phyloP scores from a whole-genome alignment of 2,797 vertebrate genomes.

The Avahi laniger region DNA sequence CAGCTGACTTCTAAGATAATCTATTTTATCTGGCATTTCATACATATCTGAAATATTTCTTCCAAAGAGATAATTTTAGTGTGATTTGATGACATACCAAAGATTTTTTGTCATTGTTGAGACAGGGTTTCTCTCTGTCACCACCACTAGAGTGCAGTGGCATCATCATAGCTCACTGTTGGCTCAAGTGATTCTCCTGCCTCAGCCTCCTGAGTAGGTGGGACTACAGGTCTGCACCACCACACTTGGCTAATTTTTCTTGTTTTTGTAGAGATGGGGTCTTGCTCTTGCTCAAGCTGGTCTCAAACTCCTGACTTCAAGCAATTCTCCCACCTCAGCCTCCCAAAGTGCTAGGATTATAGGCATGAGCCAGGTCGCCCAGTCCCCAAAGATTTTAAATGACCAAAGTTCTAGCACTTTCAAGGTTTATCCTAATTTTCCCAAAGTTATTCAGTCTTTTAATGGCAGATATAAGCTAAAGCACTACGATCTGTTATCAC shows the following conservation, averaged over 20 bases:
- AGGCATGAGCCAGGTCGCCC: background rate
- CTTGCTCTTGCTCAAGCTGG: background rate
- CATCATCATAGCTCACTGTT: background rate
- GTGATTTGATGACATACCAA: background rate
- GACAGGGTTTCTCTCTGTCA: background rate
- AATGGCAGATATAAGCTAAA: background rate
- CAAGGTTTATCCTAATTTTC: conserved; percentile 8
- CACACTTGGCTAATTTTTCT: background rate
- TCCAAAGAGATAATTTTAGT: conserved; percentile 31
- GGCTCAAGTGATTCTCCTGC: background rate
- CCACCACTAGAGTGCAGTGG: background rate
- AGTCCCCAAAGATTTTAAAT: background rate
- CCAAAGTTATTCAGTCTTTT: background rate
- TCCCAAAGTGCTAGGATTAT: background rate
- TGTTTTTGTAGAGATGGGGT: background rate
- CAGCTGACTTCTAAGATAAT: background rate
- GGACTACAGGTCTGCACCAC: background rate
- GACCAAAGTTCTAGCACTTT: conserved; percentile 4
- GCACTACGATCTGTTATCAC: background rate
- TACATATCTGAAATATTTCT: conserved; percentile 41
- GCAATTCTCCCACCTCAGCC: background rate
- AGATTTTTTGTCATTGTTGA: background rate
- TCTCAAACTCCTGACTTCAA: background rate
- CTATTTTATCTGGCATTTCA: conserved; percentile 4
- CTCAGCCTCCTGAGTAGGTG: background rate